Evolutionary conservation across 2,888 invertebrate species (phyloP).

Genomic region (Drosophila meridiana): DNA sequence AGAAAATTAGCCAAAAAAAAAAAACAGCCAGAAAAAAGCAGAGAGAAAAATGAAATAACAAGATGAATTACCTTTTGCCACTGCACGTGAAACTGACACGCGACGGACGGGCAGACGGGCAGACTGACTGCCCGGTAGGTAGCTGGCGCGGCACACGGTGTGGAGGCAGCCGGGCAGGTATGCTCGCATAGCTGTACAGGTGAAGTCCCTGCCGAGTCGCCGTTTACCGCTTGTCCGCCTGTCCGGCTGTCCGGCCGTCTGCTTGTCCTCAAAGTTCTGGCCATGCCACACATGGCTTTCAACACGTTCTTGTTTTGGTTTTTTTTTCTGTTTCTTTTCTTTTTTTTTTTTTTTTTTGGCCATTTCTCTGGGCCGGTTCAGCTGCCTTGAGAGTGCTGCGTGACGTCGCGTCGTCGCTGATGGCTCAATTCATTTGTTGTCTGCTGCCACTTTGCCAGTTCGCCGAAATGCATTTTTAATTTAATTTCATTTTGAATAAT

Average conservation of each 20-base stretch:
- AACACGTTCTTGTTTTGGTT: constrained; percentile 65
- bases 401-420: constrained; percentile 69
- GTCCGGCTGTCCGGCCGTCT: neutral
- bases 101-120: constrained; percentile 22
- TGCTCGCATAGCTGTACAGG: constrained; percentile 13
- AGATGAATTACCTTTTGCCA: constrained; percentile 82
- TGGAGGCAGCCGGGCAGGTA: neutral
- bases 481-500: constrained; percentile 69
- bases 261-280: constrained; percentile 43
- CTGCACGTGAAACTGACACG: constrained; percentile 82
- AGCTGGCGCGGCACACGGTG: constrained; percentile 3
- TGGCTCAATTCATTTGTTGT: constrained; percentile 74
- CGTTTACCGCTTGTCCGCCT: constrained; percentile 25
- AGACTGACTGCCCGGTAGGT: constrained; percentile 4
- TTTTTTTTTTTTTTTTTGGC: constrained; percentile 61
- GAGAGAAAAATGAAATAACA: constrained; percentile 54
- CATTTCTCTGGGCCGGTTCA: constrained; percentile 28
- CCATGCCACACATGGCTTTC: constrained; percentile 75
- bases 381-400: constrained; percentile 53
- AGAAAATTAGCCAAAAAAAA: constrained; percentile 40
- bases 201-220: constrained; percentile 20
- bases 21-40: constrained; percentile 14
- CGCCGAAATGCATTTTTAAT: constrained; percentile 74
- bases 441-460: constrained; percentile 30
- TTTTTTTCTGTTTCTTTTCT: constrained; percentile 48